A percentile compares a stretch with the other conserved stretches of the same genome.
phyloP scores from a whole-genome alignment of 1,140 invertebrate species.

The Aphelenchoides avenae region DNA sequence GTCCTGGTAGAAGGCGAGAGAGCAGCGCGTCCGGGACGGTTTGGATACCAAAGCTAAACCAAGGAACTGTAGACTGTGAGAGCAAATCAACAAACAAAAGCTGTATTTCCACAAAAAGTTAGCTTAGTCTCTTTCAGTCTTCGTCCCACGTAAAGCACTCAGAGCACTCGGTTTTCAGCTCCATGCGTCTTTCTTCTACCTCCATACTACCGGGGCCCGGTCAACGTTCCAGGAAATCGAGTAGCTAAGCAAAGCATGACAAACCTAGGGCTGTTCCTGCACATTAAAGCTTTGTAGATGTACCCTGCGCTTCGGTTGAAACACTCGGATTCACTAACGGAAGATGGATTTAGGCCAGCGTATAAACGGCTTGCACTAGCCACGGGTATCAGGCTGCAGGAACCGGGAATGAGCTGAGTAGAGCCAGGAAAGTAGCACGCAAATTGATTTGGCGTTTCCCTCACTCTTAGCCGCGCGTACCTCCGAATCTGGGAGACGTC shows the following conservation, averaged over 20 bases:
- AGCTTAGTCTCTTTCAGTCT: background rate
- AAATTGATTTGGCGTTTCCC: background rate
- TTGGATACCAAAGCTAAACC: constrained; percentile 18
- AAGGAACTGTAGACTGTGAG: constrained; percentile 2
- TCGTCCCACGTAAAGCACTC: too few relatives aligned
- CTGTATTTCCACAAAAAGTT: background rate
- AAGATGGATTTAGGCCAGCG: too few relatives aligned
- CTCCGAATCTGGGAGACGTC: constrained; percentile 20
- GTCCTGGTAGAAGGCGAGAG: constrained; percentile 28
- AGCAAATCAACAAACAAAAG: background rate
- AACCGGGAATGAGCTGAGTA: constrained; percentile 3
- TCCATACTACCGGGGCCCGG: too few relatives aligned
- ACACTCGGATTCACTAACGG: background rate
- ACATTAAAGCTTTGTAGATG: too few relatives aligned
- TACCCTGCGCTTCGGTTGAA: background rate
- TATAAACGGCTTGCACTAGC: too few relatives aligned
- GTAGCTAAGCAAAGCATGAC: too few relatives aligned
- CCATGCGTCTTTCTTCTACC: too few relatives aligned
- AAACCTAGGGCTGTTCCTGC: too few relatives aligned
- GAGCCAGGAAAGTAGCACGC: background rate
- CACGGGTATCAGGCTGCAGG: background rate
- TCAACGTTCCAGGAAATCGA: too few relatives aligned
- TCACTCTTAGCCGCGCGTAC: background rate
- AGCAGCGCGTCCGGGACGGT: constrained; percentile 32
- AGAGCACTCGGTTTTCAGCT: too few relatives aligned